Conservation (phyloP, 92 coral and sea anemone genomes). For the Epizoanthus stellaris region DNA sequence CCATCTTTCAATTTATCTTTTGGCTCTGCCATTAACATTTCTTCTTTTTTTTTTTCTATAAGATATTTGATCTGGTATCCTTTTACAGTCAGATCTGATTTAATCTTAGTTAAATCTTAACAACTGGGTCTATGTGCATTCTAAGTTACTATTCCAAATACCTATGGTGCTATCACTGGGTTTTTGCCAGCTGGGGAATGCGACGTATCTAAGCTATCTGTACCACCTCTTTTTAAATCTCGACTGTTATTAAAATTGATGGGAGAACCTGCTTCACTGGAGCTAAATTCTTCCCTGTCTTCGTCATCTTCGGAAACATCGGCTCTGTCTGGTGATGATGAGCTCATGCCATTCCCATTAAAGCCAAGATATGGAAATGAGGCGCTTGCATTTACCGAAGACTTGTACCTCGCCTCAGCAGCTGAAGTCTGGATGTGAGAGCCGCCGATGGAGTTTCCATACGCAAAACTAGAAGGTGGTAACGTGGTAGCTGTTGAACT, state of each 20-base stretch:
- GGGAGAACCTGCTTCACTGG: constrained; percentile 3
- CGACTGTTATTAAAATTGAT: constrained; percentile 3
- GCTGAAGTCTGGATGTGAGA: background rate
- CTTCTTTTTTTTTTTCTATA: constrained; percentile 20
- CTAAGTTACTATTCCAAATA: background rate
- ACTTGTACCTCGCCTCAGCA: background rate
- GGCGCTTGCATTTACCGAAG: background rate
- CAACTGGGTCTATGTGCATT: constrained; percentile 8
- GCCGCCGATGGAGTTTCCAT: constrained; percentile 18
- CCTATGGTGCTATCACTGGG: constrained; percentile 26
- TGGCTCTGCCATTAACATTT: constrained; percentile 24
- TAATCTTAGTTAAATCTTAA: constrained; percentile 36
- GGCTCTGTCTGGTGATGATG: background rate
- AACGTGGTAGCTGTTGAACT: constrained; percentile 4
- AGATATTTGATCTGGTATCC: constrained; percentile 23
- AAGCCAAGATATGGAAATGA: constrained; percentile 15
- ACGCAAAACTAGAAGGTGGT: constrained; percentile 9
- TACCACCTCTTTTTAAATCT: background rate
- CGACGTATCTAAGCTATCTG: constrained; percentile 22
- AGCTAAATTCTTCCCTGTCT: constrained; percentile 8
- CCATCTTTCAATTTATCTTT: background rate
- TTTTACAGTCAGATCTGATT: constrained; percentile 21
- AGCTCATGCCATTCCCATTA: constrained; percentile 34
- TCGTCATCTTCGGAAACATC: constrained; percentile 15
- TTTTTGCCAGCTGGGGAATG: constrained; percentile 26